Conservation (phyloP, 1,140 invertebrate genomes). For the Procambarus clarkii region DNA sequence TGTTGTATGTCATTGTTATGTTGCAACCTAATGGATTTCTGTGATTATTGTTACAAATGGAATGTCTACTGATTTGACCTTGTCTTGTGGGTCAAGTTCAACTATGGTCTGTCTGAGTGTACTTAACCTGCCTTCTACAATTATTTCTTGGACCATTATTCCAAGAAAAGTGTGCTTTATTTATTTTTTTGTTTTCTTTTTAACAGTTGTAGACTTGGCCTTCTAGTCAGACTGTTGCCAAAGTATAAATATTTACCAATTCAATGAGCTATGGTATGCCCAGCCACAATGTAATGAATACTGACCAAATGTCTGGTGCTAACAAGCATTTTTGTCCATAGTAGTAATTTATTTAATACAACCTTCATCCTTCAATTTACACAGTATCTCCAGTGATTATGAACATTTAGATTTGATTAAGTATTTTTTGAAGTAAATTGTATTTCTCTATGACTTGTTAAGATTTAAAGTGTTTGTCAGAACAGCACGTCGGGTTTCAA, state of each 20-base stretch:
- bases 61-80: slow-evolving; percentile 55
- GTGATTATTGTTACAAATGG: slow-evolving; percentile 62
- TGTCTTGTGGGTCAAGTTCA: slow-evolving; percentile 36
- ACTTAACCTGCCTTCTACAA: slow-evolving; percentile 2
- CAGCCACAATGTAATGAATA: slow-evolving; percentile 39
- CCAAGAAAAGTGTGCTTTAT: slow-evolving; percentile 29
- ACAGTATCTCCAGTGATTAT: neutral
- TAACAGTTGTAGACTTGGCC: slow-evolving; percentile 59
- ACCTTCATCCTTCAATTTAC: neutral
- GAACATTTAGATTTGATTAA: slow-evolving; percentile 20
- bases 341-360: slow-evolving; percentile 26
- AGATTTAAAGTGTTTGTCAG: slow-evolving; percentile 18
- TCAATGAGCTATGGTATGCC: slow-evolving; percentile 33
- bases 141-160: slow-evolving; percentile 2
- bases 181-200: slow-evolving; percentile 2
- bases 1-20: slow-evolving; percentile 51
- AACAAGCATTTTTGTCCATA: slow-evolving; percentile 32
- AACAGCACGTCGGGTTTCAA: slow-evolving; percentile 39
- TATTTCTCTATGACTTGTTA: slow-evolving; percentile 26
- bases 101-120: slow-evolving; percentile 35
- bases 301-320: slow-evolving; percentile 65
- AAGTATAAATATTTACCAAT: slow-evolving; percentile 59
- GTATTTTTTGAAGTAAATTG: slow-evolving; percentile 16
- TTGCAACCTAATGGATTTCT: slow-evolving; percentile 56
- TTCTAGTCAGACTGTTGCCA: slow-evolving; percentile 68